Base-by-base conservation (phyloP, 2,888 invertebrate species). In the Amphipyra tragopoginis region DNA sequence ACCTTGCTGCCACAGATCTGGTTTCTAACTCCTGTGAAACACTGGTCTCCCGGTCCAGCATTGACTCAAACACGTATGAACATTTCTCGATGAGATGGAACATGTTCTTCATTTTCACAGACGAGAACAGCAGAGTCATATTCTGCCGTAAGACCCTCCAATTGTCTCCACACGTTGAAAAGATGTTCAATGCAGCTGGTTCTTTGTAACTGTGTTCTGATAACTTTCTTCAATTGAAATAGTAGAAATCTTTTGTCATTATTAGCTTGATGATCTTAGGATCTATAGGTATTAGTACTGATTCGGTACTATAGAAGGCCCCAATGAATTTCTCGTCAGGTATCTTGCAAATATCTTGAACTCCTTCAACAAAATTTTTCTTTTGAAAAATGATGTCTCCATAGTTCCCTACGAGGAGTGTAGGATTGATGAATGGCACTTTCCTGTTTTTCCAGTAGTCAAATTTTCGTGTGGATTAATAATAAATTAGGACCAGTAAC, bases 231-330 rank as follows among this genome's bases (percentile, higher is more conserved):
- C 81, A 77, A 56, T 72, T 84, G 48, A 86, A 88, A 53, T 78
- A 84, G 40, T 85, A 82, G 62, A 86, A 87, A 42, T 88, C 86
- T 39, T 86, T 86, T 0, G 85, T 79, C 9, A 83, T 56, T 0
- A 89, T 73, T 1, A 83, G 63, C 51, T 86, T 89, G 8, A 88
- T 63, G 0, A 85, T 63, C 2, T 85, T 82, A 0, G 85, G 88
- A 15, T 85, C 85, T 45, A 82, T 72, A 0, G 86, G 75, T 2
- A 89, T 72, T 6, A 86, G 72, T 0, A 80, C 80, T 0, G 87
- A 85, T 36, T 85, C 82, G 0, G 86, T 85, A 0, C 82, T 83
- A 42, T 74, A 85, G 49, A 73, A 89, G 0, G 83, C 81, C 9
- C 89, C 88, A 2, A 89, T 56, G 33, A 80, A 78, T 0, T 83